Base-by-base conservation (phyloP, 2,797 vertebrate genomes). In the Megalops cyprinoides region DNA sequence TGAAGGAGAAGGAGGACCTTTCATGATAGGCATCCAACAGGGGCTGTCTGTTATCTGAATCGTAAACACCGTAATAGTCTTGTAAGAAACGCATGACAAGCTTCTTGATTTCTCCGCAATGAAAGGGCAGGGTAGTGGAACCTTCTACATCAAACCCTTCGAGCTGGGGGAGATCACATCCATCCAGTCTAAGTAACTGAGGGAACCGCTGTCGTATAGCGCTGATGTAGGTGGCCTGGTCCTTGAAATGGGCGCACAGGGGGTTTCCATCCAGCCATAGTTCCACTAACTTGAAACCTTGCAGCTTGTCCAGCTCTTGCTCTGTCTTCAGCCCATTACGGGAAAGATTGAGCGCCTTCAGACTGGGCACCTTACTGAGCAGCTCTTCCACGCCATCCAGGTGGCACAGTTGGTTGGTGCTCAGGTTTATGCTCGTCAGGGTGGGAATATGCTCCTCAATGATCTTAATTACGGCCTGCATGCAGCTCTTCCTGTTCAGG, bases 391-490 rank as follows among this genome's bases (percentile, higher is more conserved):
- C 73, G 28, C 97, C 94, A 39, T 97, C 95, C 71, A 97, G 87
- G 82, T 91, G 95, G 58, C 93, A 95, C 1, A 98, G 92, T 49
- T 91, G 94, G 81, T 98, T 98, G 89, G 93, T 94, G 84, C 96
- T 96, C 79, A 98, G 84, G 84, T 97, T 96, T 80, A 98, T 92
- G 51, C 93, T 91, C 0, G 94, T 84, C 7, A 98, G 88, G 95
- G 97, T 96, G 28, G 96, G 96, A 85, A 98, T 97, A 87, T 97
- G 96, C 77, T 97, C 96, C 88, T 95, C 94, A 55, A 98, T 96
- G 78, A 98, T 95, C 62, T 92, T 94, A 46, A 97, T 84, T 71
- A 97, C 90, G 2, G 95, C 93, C 2, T 89, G 87, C 95, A 98
- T 96, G 85, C 88, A 96, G 10, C 71, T 93, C 83, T 90, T 95